Conservation (phyloP, 2,888 invertebrate genomes). For the Metallyticus violacea region DNA sequence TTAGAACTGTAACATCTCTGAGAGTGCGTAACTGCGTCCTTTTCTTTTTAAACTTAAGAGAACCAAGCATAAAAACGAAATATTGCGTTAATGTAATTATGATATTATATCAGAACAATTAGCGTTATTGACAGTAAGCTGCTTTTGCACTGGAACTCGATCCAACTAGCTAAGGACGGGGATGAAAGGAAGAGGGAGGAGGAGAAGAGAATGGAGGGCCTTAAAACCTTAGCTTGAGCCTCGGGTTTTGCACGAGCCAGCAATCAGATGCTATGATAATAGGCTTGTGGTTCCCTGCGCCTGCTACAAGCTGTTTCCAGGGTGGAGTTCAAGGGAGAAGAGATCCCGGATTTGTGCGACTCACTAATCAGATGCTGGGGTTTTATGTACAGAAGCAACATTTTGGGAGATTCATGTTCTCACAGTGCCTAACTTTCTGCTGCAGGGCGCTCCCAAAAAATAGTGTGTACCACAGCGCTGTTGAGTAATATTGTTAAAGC, state of each 20-base stretch:
- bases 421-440: not conserved
- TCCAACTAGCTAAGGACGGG: not conserved
- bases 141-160: not conserved
- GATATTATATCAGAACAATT: too few relatives aligned
- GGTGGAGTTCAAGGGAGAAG: not conserved
- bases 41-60: too few relatives aligned
- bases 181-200: not conserved
- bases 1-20: too few relatives aligned
- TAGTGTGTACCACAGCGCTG: not conserved
- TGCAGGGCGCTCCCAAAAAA: not conserved
- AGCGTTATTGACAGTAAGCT: not conserved
- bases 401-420: not conserved
- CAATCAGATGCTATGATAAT: not conserved
- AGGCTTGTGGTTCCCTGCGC: not conserved
- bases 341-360: not conserved
- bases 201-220: not conserved
- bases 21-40: too few relatives aligned
- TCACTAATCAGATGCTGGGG: not conserved
- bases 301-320: not conserved
- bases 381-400: too few relatives aligned
- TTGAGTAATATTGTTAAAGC: not conserved
- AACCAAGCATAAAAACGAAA: too few relatives aligned
- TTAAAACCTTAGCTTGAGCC: not conserved
- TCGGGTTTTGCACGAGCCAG: not conserved
- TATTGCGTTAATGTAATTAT: too few relatives aligned